Evolutionary conservation across 2,797 vertebrate species (phyloP), one percentile per base, ranked within the genome.

Genomic region (Falco biarmicus): DNA sequence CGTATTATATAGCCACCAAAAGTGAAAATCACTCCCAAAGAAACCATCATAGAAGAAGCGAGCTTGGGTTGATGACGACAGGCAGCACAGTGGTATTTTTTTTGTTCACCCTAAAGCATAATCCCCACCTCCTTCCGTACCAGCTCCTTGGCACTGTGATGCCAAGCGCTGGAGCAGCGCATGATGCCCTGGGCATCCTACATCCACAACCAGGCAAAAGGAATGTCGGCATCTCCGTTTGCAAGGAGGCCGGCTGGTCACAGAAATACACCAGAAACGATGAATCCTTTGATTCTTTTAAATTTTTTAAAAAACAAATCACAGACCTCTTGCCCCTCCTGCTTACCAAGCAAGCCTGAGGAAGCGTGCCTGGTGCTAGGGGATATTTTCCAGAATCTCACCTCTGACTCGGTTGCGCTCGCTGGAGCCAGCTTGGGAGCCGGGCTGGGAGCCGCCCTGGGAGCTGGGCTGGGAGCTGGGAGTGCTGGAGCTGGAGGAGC

Each of bases 401-500:
- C 98, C 99, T 98, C 98, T 98, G 97, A 90, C 98, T 97, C 98
- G 96, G 96, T 98, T 99, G 80, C 99, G 98, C 89, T 99, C 99
- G 1, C 99, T 99, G 97, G 99, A 98, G 39, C 98, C 98, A 32
- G 98, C 98, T 92, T 98, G 98, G 5, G 98, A 98, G 54, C 98
- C 98, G 0, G 98, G 98, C 89, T 98, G 98, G 14, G 99, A 99
- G 18, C 99, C 99, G 0, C 99, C 99, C 93, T 99, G 99, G 79
- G 99, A 99, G 96, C 98, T 98, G 92, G 98, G 98, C 95, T 98
- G 98, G 54, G 98, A 98, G 94, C 99, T 99, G 31, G 99, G 99
- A n/a, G 99, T 99, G 98, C 99, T 99, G 97, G 99, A 99, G 97
- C 99, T 99, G 98, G 99, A 99, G 39, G 99, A 99, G 95, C 99